Percentiles rank a stretch among this genome's conserved stretches.
These are phyloP conservation scores for Morpho helenor DNA, from an alignment of 2,888 invertebrate genomes.

Conservation along the genomic window DNA sequence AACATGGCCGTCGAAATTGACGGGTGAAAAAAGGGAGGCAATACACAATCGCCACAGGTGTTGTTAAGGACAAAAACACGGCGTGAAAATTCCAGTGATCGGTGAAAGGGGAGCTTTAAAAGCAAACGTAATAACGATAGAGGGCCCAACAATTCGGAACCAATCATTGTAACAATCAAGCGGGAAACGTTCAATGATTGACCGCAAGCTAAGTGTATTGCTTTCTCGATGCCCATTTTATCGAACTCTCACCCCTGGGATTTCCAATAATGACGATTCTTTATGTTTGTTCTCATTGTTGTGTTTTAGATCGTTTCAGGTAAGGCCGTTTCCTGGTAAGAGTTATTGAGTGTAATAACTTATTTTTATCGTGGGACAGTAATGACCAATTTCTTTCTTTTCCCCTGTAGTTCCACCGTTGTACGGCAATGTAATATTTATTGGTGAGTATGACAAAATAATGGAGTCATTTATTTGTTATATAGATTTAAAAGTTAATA, in stretches of 20 bases:
- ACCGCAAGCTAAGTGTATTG: constrained; percentile 41
- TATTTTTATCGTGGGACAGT: constrained; percentile 19
- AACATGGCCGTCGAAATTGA: constrained; percentile 52
- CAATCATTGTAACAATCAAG: constrained; percentile 41
- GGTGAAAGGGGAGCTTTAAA: constrained; percentile 13
- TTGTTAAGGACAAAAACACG: constrained; percentile 39
- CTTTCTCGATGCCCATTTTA: constrained; percentile 38
- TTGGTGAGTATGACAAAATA: constrained; percentile 26
- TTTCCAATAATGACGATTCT: constrained; percentile 21
- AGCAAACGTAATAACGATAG: constrained; percentile 15
- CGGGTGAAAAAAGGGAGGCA: constrained; percentile 35
- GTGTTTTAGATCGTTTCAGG: constrained; percentile 27
- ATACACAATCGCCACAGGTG: constrained; percentile 45
- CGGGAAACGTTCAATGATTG: constrained; percentile 37
- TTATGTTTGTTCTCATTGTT: constrained; percentile 25
- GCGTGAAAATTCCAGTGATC: constrained; percentile 28
- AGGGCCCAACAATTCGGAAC: constrained; percentile 29
- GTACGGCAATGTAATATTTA: constrained; percentile 27
- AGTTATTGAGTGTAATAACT: constrained; percentile 24
- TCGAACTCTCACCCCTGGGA: constrained; percentile 17
- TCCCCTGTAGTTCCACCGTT: constrained; percentile 12
- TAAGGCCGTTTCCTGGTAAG: constrained; percentile 24
- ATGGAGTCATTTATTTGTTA: too few species aligned
- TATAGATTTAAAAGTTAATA: too few species aligned
- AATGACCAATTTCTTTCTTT: constrained; percentile 20